Evolutionary conservation across 2,797 vertebrate genomes (phyloP), one percentile per base, ranked within the genome.

Genomic region (Margarornis squamiger): DNA sequence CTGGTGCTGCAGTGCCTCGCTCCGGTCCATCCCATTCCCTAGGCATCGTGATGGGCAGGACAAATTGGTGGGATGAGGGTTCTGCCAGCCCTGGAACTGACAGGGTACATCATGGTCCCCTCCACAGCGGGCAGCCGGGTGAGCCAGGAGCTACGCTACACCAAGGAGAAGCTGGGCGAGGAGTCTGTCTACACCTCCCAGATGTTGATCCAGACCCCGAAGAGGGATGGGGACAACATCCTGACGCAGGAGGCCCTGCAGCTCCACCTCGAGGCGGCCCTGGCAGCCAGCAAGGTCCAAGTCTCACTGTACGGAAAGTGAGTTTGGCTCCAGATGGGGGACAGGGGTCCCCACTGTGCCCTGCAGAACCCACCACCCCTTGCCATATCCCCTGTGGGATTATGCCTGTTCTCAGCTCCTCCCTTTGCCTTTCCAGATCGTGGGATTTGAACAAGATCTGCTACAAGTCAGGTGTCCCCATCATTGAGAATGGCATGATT

Each of bases 361-460:
- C 51, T 55, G 38, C 12, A 10, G 38, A 46, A 54, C 39, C 49
- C 52, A 27, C 55, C 29, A 11, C 6, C 13, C 41, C 43, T 88
- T 86, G 34, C 62, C 1, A 0, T 52, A 43, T 49, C 5, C 41
- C 29, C 32, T 2, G 1, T 13, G 45, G 48, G 38, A 17, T 55
- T 20, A 45, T 68, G 39, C n/a, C 39, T 0, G 0, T 81, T 70
- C 52, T 94, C 71, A 92, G 24, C 23, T 76, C 27, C 45, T 76
- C 34, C 32, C 92, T 46, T 43, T 93, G 58, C 66, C 54, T 83
- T 96, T 82, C 32, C 94, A 99, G 99, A 97, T 99, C 99, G 5
- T 99, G 99, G 99, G 99, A 99, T 98, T 98, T 99, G 95, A 99
- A 99, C 97, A 99, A 99, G 98, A 99, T 99, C 97, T 99, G 99